Evolutionary conservation across 2,888 invertebrate genomes (phyloP), one percentile per base, ranked within the genome.

Genomic region (Notodonta ziczac): DNA sequence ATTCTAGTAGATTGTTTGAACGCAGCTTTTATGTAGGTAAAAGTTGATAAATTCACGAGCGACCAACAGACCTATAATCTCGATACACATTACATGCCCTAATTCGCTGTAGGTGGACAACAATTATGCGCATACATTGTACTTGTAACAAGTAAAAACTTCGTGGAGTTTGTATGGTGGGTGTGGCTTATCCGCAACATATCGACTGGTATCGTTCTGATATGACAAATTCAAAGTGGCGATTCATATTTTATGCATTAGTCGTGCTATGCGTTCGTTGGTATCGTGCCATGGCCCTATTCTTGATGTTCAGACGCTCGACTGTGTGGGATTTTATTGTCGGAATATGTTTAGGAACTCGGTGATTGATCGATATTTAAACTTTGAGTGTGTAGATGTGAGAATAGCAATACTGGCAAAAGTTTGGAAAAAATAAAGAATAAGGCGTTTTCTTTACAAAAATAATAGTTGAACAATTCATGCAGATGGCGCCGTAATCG

Each of bases 191-290:
- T 84, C 80, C 73, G 69, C 74, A 63, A 67, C 76, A 72, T 75
- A 82, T 82, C 84, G 83, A 79, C 79, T 76, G 76, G 76, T 85
- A 86, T 86, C 84, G 73, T 81, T 83, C 81, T 79, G 86, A 88
- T 87, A 86, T 84, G 89, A 91, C 90, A 90, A 89, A 89, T 91
- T 89, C 87, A 87, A 88, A 86, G 85, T 79, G 82, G 76, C 81
- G 78, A 84, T 87, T 87, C 87, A 91, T 91, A 90, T 90, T 90
- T 90, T 88, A 91, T 91, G 87, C 88, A 90, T 90, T 82, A 88
- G 83, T 73, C 72, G 78, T 81, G 80, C 77, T 82, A 79, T 78
- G 78, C 77, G 72, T 77, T 75, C 77, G 72, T 77, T 74, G 73
- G 73, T 69, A 75, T 67, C 67, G 73, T 63, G 65, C 61, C 68